Base-by-base conservation (phyloP, 2,888 invertebrate genomes). In the Suillia variegata region DNA sequence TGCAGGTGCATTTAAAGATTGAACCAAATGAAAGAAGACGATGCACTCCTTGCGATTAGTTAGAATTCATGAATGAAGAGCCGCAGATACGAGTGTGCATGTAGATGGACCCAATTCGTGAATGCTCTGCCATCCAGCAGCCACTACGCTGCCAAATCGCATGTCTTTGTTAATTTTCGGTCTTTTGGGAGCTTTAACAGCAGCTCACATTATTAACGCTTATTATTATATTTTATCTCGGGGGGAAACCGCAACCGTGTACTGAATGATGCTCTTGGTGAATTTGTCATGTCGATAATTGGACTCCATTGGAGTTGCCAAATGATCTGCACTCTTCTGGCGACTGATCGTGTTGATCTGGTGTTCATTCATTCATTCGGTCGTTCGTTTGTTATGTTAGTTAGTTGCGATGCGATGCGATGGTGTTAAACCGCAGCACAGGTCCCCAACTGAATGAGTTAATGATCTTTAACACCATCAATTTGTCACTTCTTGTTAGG, bases 401-500 rank as follows among this genome's bases (percentile, higher is more conserved):
- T n/a, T 38, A 13, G 38, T 38, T 38, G 15, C 13, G 6, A 31
- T 31, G 31, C 31, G 31, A 31, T 8, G 12, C 6, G 6, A 38
- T 38, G 13, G 38, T 45, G 18, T n/a, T 5, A n/a, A 4, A 38
- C 5, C 5, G 26, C n/a, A 13, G 38, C 6, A 13, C 45, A 20
- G 45, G 2, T 6, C 18, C 45, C 18, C 54, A 61, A 62, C 62
- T 54, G 65, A 22, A 67, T 65, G 71, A 74, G 63, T 71, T 76
- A 76, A 78, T 78, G 73, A 76, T 71, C 73, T 68, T 76, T 77
- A 78, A 77, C 76, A 77, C 75, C 78, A 75, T 71, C 76, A 76
- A 77, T 78, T 78, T 78, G 78, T 78, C 78, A 77, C 67, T 72
- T 72, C 76, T 76, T 70, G 75, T 78, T 78, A 76, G 74, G 68